Evolutionary conservation across 1,140 invertebrate species (phyloP), one percentile per base, ranked within the genome.

Genomic region (Alviniconcha marisindica): DNA sequence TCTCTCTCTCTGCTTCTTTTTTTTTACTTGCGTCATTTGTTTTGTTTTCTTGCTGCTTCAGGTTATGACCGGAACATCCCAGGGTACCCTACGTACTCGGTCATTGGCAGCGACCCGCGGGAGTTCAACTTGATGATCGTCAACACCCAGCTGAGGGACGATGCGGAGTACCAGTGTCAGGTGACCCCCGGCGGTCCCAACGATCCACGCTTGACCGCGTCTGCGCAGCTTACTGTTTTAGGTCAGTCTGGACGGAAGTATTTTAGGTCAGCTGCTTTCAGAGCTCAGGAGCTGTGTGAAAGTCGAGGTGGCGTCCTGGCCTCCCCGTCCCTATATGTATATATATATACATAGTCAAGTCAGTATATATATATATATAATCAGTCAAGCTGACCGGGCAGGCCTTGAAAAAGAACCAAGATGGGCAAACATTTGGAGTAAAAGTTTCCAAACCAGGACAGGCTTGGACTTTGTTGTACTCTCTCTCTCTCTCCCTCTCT

Each of bases 161-260:
- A 98, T 88, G 97, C 96, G 24, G 95, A 95, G 87, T 98, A 97
- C 92, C 97, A 98, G 93, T 98, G 97, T 92, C 97, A 98, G 94
- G 97, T 98, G 40, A 93, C 98, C 97, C 92, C 97, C 97, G 94
- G 97, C 97, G 38, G 95, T 89, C 63, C 92, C 96, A 14, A 95
- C 97, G 85, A 92, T 92, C 96, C 96, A 84, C 95, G 96, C 88
- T 95, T 95, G 21, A 79, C 78, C 51, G 96, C 96, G 44, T 96
- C 97, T 81, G 97, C 97, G 81, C 95, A 95, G 48, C 94, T 98
- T 33, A 97, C 96, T 38, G 96, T 98, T 1, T 94, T 97, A 79
- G 90, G 93, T 94, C 89, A 88, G 90, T 91, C n/a, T n/a, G n/a
- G n/a, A 73, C n/a, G n/a, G n/a, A n/a, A n/a, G n/a, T 38, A 96